Conservation (phyloP, 2,888 invertebrate genomes). For the Dryococelus australis region DNA sequence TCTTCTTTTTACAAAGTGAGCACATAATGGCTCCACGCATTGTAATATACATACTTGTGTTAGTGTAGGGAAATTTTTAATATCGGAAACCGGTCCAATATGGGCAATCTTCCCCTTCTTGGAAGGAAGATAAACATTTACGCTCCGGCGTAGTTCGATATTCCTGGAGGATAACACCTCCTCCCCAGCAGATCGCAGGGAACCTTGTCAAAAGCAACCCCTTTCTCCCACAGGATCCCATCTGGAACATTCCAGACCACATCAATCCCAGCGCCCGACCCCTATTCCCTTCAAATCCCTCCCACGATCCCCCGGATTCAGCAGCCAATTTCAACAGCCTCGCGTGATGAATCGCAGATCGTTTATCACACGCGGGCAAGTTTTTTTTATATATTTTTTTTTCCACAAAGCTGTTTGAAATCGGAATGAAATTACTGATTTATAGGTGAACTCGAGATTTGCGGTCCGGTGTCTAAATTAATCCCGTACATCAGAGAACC, state of each 20-base stretch:
- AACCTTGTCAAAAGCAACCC: neutral
- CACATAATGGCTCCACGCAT: no score
- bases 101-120: no score
- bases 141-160: neutral
- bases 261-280: neutral
- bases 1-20: no score
- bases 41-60: no score
- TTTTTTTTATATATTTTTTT: neutral
- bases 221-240: neutral
- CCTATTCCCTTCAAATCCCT: neutral
- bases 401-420: neutral
- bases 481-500: constrained; percentile 1
- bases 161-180: neutral
- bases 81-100: no score
- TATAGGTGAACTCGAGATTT: neutral
- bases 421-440: constrained; percentile 9
- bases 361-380: neutral
- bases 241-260: neutral
- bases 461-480: neutral
- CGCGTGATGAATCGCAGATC: neutral
- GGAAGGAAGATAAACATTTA: no score
- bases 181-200: neutral
- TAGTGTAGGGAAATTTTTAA: no score
- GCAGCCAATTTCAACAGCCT: neutral
- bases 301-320: neutral